Conservation (phyloP, 1,140 invertebrate genomes). For the Drosophila miranda region DNA sequence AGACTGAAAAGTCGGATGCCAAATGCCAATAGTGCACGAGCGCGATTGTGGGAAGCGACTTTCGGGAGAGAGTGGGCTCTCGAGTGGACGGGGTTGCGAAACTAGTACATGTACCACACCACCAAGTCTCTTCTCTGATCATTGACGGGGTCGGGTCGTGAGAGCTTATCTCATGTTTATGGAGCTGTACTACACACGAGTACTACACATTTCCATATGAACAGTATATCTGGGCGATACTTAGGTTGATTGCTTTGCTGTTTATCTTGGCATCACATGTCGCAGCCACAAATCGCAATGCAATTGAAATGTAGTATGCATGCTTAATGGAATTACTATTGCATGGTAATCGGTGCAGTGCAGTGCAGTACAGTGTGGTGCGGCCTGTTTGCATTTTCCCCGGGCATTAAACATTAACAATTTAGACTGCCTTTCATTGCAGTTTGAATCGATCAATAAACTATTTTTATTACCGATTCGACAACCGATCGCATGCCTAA, state of each 20-base stretch:
- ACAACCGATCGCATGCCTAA: not conserved
- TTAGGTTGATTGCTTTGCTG: constrained; percentile 47
- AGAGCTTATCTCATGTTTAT: too few relatives aligned
- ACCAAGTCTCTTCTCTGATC: not conserved
- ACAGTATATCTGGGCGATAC: constrained; percentile 29
- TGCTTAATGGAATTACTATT: constrained; percentile 45
- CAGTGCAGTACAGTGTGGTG: constrained; percentile 23
- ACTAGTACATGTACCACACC: constrained; percentile 3
- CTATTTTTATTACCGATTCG: not conserved
- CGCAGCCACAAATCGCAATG: constrained; percentile 34
- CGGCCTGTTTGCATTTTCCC: constrained; percentile 30
- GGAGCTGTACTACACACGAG: too few relatives aligned
- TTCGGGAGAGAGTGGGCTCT: constrained; percentile 12
- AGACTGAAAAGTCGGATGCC: constrained; percentile 16
- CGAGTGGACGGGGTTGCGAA: constrained; percentile 24
- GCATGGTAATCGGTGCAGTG: constrained; percentile 42
- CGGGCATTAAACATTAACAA: too few relatives aligned
- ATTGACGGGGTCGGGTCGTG: constrained; percentile 14
- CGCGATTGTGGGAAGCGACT: constrained; percentile 8
- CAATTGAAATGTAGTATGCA: constrained; percentile 32
- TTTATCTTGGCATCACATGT: constrained; percentile 53
- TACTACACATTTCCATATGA: not conserved
- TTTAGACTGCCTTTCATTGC: not conserved
- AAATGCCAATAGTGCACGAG: constrained; percentile 11
- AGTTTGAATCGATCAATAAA: not conserved